Base-by-base conservation (phyloP, 2,888 invertebrate genomes). In the Cartodere bifasciata region DNA sequence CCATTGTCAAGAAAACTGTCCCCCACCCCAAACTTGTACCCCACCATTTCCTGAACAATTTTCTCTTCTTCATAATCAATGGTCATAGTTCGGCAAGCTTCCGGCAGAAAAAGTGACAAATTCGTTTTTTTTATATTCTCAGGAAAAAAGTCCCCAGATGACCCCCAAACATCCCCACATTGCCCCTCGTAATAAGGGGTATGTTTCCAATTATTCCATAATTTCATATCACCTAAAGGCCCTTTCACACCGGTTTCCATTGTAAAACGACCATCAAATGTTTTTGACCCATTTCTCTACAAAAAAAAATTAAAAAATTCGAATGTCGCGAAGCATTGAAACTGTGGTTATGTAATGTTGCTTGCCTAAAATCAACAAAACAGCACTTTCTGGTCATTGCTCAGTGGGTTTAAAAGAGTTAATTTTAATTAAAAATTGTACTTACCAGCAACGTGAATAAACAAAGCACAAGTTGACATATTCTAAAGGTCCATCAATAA, bases 101-200 rank as follows among this genome's bases (percentile, higher is more conserved):
- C 86, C 1, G 83, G 67, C 33, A 77, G 67, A 56, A 81, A 35
- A 4, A 35, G 85, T 46, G 85, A 62, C 17, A 35, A 63, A 13
- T 62, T 64, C 2, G 68, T 63, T 37, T 70, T 72, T 1, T 61
- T 64, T 39, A 75, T 58, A 45, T 72, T 64, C 1, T 24, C 13
- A 0, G 79, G 73, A 54, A 79, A 78, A 50, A 86, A 77, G 62
- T 87, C 86, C 0, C 87, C 87, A 1, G 78, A 78, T 11, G 84
- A 82, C 14, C 84, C 85, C 32, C 64, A 61, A 1, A 86, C 64
- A 48, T 52, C 48, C 22, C 71, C 72, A 50, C 80, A 81, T 13
- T 64, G 53, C 2, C 64, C 65, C 2, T 53, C 53, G 45, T 60
- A 68, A 47, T 64, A 53, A 38, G 64, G 52, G 0, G 75, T 70